phyloP scores from a whole-genome alignment of 2,888 invertebrate species.

The Scaptodrosophila latifasciaeformis region DNA sequence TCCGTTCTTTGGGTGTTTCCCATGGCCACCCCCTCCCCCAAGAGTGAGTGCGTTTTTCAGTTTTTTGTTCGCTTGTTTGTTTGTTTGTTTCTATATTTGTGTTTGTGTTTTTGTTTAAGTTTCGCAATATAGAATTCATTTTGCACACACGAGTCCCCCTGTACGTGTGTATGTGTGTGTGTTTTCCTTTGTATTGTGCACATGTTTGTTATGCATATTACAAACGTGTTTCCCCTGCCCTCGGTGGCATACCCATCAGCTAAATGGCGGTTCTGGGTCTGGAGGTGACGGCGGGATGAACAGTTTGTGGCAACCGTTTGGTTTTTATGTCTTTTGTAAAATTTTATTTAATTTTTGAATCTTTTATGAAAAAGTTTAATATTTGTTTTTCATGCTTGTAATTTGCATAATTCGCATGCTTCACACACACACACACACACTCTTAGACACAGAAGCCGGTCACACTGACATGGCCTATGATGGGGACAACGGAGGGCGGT shows the following conservation, averaged over 20 bases:
- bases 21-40: slow-evolving; percentile 19
- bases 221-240: not conserved
- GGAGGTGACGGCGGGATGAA: too few species aligned
- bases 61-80: not conserved
- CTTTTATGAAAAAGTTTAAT: slow-evolving; percentile 69
- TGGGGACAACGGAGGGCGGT: not conserved
- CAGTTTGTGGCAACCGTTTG: slow-evolving; percentile 46
- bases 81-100: not conserved
- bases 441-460: slow-evolving; percentile 6
- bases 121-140: slow-evolving; percentile 15
- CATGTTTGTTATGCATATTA: slow-evolving; percentile 28
- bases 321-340: slow-evolving; percentile 66
- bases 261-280: not conserved
- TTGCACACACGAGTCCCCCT: too few species aligned
- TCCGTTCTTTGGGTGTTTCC: slow-evolving; percentile 10
- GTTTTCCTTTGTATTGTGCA: not conserved
- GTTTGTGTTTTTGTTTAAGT: not conserved
- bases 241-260: not conserved
- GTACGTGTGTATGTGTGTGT: too few species aligned
- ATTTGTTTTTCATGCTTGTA: slow-evolving; percentile 69
- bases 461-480: slow-evolving; percentile 5
- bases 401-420: slow-evolving; percentile 59
- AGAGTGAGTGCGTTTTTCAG: not conserved
- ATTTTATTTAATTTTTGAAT: slow-evolving; percentile 70
- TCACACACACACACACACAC: slow-evolving; percentile 32